Evolutionary conservation across 2,888 invertebrate species (phyloP), one percentile per base, ranked within the genome.

Genomic region (Anthoptus insignis): DNA sequence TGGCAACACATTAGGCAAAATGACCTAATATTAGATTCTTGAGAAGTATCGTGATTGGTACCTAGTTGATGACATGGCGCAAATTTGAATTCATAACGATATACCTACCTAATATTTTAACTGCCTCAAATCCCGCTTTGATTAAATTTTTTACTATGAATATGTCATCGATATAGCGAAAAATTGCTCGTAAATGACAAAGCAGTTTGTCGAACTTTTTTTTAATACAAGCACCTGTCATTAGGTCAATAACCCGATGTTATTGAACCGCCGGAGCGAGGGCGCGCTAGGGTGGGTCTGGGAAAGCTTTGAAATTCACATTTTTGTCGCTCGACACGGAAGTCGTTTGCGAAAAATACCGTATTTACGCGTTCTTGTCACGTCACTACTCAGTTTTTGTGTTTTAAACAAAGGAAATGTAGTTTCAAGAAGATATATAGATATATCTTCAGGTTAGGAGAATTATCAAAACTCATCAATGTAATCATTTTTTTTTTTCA

Each of bases 201-300:
- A 49, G 42, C 47, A 52, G 45, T 60, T 59, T 65, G 49, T 16
- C 64, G 61, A 60, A 63, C 59, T 47, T 60, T 67, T 58, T 59
- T 66, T 68, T 65, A 67, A 70, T 60, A 70, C 73, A 67, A 66
- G 66, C 72, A 78, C 75, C 75, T 76, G 77, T 73, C 73, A 73
- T 67, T 76, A 59, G 81, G 80, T 80, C 81, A 79, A 76, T 73
- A 74, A 80, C 78, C 81, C 75, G 59, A 73, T 75, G 80, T 78
- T 78, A 78, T 79, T 79, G 79, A 81, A 78, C 80, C 73, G 73
- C 57, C 68, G 69, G 67, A 56, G 69, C 39, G 59, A 24, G 49
- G 58, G 52, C 64, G 68, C 37, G 37, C 53, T 45, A 29, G 61
- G 63, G 56, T 49, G 39, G 39, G 47, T 49, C 56, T 56, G 29